Evolutionary conservation across 2,113 vertebrate species (phyloP).

Genomic region (Camarhynchus parvulus): DNA sequence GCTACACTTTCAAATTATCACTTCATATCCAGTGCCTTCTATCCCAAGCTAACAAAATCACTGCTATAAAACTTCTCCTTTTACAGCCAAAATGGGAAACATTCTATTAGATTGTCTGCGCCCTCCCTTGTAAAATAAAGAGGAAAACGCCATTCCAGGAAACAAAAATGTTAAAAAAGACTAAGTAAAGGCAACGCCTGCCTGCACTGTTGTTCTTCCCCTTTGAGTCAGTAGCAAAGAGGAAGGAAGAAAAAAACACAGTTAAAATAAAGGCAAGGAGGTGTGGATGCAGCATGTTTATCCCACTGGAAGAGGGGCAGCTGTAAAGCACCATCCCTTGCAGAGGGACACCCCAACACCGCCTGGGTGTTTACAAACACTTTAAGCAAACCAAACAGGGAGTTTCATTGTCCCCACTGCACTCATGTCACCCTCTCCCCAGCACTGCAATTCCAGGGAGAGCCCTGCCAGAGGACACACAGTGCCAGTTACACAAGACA

Average conservation of each 20-base stretch:
- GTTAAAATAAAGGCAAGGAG: neutral
- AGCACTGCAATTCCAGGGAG: neutral
- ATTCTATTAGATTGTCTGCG: neutral
- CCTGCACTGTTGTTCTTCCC: neutral
- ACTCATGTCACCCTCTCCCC: slow-evolving; percentile 9
- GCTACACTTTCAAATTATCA: neutral
- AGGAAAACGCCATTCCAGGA: neutral
- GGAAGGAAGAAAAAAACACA: neutral
- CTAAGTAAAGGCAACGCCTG: neutral
- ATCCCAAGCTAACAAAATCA: neutral
- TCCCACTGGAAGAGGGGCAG: neutral
- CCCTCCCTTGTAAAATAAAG: neutral
- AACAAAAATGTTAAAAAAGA: slow-evolving; percentile 2
- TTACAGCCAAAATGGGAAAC: neutral
- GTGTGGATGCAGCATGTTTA: neutral
- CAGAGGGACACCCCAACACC: neutral
- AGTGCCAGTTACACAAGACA: slow-evolving; percentile 60
- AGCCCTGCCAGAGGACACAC: slow-evolving; percentile 61
- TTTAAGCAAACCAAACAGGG: slow-evolving; percentile 31
- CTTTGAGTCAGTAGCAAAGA: slow-evolving; percentile 3
- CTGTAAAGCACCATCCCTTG: neutral
- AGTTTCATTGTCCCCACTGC: slow-evolving; percentile 45
- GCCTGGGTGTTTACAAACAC: slow-evolving; percentile 40
- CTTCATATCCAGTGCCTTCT: neutral
- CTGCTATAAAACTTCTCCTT: slow-evolving; percentile 5